Evolutionary conservation across 1,140 invertebrate species (phyloP).

Genomic region (Drosophila lini): DNA sequence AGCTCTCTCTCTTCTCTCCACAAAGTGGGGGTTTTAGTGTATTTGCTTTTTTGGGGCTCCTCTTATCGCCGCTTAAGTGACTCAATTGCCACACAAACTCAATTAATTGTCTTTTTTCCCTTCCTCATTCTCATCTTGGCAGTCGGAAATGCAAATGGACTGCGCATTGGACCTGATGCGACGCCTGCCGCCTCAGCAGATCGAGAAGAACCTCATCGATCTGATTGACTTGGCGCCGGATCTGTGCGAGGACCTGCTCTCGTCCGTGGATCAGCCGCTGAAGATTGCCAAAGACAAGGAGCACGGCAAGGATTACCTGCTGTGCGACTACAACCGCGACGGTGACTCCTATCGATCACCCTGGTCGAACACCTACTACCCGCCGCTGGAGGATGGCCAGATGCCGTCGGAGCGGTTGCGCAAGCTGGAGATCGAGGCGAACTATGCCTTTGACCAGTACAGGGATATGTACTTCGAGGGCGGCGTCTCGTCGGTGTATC

Average conservation of each 20-base stretch:
- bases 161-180: slow-evolving; percentile 99
- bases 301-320: slow-evolving; percentile 97
- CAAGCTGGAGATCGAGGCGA: slow-evolving; percentile 98
- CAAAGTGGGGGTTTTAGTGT: not conserved
- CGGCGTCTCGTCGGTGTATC: slow-evolving; percentile 99
- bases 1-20: not conserved
- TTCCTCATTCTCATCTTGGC: not conserved
- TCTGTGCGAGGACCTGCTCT: slow-evolving; percentile 98
- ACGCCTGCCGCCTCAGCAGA: slow-evolving; percentile 98
- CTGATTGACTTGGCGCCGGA: slow-evolving; percentile 98
- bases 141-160: slow-evolving; percentile 99
- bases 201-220: slow-evolving; percentile 99
- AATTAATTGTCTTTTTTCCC: slow-evolving; percentile 7
- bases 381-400: slow-evolving; percentile 98
- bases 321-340: slow-evolving; percentile 99
- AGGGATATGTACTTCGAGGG: slow-evolving; percentile 99
- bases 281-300: slow-evolving; percentile 98
- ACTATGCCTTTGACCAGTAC: slow-evolving; percentile 99
- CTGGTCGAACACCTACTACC: slow-evolving; percentile 99
- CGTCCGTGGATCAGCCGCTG: slow-evolving; percentile 98
- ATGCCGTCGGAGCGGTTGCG: slow-evolving; percentile 98
- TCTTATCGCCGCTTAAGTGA: slow-evolving; percentile 60
- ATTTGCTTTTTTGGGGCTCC: slow-evolving; percentile 9
- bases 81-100: slow-evolving; percentile 29
- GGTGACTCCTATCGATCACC: slow-evolving; percentile 99